phyloP scores from a whole-genome alignment of 2,797 vertebrate genomes.

The Betta splendens region DNA sequence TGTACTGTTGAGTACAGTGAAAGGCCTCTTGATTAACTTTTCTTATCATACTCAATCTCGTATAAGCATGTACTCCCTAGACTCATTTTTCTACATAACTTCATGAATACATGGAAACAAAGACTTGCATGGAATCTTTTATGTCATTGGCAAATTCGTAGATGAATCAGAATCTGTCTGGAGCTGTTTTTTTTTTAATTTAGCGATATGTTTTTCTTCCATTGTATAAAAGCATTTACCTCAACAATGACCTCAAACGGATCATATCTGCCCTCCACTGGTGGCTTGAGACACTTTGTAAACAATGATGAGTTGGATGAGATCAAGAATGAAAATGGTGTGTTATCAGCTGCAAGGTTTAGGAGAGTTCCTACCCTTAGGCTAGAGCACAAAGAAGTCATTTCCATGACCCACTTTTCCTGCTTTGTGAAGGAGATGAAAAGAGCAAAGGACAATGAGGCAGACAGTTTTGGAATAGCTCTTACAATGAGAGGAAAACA shows the following conservation, averaged over 20 bases:
- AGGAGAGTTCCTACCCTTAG: slow-evolving; percentile 47
- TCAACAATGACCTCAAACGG: slow-evolving; percentile 28
- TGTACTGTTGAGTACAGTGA: too few species aligned
- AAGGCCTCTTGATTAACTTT: too few species aligned
- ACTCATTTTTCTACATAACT: background rate
- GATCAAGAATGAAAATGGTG: slow-evolving; percentile 27
- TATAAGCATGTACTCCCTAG: background rate
- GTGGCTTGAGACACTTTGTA: slow-evolving; percentile 17
- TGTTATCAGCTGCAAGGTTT: slow-evolving; percentile 29
- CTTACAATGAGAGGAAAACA: slow-evolving; percentile 83
- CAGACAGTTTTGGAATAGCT: slow-evolving; percentile 69
- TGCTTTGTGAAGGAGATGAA: slow-evolving; percentile 76
- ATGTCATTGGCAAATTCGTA: too few species aligned
- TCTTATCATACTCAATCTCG: background rate
- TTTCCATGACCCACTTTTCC: slow-evolving; percentile 78
- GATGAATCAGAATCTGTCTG: too few species aligned
- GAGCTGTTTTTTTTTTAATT: background rate
- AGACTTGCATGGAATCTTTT: too few species aligned
- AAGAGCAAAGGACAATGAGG: slow-evolving; percentile 75
- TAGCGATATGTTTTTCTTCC: too few species aligned
- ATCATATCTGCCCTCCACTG: slow-evolving; percentile 30
- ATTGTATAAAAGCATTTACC: too few species aligned
- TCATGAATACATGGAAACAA: too few species aligned
- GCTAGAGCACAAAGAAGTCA: slow-evolving; percentile 57
- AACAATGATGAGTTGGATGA: slow-evolving; percentile 47